These are phyloP conservation scores for Seira sanloemensis DNA, from an alignment of 2,888 invertebrate genomes.

Conservation along the genomic window DNA sequence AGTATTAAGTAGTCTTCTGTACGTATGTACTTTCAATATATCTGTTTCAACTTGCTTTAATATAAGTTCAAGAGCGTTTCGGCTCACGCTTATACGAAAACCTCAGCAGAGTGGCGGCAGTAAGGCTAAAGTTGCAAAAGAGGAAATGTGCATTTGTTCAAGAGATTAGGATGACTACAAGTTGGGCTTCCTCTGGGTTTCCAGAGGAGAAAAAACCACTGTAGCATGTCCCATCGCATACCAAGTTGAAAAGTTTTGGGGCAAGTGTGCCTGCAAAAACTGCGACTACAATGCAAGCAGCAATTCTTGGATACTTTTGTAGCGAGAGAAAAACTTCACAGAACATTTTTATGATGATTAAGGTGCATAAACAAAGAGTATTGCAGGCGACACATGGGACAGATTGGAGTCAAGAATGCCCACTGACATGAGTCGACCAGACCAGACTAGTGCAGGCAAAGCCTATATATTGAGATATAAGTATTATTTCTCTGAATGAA, in stretches of 20 bases:
- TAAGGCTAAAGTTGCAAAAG: slow-evolving; percentile 28
- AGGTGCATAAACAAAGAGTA: slow-evolving; percentile 30
- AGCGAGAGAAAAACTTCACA: slow-evolving; percentile 32
- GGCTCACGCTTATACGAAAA: background rate
- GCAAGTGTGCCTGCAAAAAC: background rate
- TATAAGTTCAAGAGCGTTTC: background rate
- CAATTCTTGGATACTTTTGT: background rate
- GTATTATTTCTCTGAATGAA: too few species aligned
- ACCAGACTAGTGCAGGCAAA: too few species aligned
- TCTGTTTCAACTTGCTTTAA: background rate
- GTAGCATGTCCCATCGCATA: background rate
- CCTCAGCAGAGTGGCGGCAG: slow-evolving; percentile 27
- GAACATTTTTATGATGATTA: slow-evolving; percentile 29
- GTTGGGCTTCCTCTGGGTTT: slow-evolving; percentile 36
- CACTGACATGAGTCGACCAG: too few species aligned
- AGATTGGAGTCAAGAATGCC: background rate
- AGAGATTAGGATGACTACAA: slow-evolving; percentile 67
- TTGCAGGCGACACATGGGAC: slow-evolving; percentile 24
- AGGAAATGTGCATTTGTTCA: slow-evolving; percentile 70
- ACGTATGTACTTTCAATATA: background rate
- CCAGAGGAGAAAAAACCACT: background rate
- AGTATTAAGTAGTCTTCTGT: background rate
- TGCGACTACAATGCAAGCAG: too few species aligned
- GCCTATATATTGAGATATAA: too few species aligned
- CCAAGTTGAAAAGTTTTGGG: too few species aligned